Evolutionary conservation across 1,140 invertebrate species (phyloP).

Genomic region (Magallana ariakensis): DNA sequence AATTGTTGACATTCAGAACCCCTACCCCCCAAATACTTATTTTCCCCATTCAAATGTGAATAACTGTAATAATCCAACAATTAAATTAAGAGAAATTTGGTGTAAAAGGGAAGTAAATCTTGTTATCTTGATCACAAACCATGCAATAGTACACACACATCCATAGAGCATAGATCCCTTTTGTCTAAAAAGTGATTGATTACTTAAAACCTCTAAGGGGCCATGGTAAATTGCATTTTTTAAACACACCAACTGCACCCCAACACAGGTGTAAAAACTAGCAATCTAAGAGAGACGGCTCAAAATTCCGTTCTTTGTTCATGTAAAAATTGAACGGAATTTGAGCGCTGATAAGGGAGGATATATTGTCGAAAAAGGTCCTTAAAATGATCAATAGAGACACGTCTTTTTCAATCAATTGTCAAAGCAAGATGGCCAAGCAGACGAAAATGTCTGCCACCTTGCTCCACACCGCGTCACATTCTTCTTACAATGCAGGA

Average conservation of each 20-base stretch:
- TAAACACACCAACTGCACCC: slow-evolving; percentile 11
- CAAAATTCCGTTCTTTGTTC: slow-evolving; percentile 28
- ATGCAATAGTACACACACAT: background rate
- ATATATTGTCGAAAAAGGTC: background rate
- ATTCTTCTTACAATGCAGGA: background rate
- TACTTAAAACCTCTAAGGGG: background rate
- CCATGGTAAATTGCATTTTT: background rate
- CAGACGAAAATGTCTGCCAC: background rate
- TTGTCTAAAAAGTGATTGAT: slow-evolving; percentile 16
- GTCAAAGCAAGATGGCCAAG: background rate
- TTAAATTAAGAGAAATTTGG: too few species aligned
- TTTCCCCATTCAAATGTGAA: too few species aligned
- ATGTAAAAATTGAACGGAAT: background rate
- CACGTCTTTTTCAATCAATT: slow-evolving; percentile 17
- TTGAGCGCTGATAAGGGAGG: slow-evolving; percentile 1
- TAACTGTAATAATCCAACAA: too few species aligned
- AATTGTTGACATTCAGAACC: background rate
- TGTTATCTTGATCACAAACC: background rate
- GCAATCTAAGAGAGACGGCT: background rate
- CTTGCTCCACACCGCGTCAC: background rate
- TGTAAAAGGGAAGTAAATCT: background rate
- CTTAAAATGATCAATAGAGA: slow-evolving; percentile 20
- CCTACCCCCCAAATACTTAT: too few species aligned
- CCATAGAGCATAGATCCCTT: background rate
- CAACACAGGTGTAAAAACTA: slow-evolving; percentile 20